phyloP scores from a whole-genome alignment of 2,797 vertebrate species.

The Poecilia gillii region DNA sequence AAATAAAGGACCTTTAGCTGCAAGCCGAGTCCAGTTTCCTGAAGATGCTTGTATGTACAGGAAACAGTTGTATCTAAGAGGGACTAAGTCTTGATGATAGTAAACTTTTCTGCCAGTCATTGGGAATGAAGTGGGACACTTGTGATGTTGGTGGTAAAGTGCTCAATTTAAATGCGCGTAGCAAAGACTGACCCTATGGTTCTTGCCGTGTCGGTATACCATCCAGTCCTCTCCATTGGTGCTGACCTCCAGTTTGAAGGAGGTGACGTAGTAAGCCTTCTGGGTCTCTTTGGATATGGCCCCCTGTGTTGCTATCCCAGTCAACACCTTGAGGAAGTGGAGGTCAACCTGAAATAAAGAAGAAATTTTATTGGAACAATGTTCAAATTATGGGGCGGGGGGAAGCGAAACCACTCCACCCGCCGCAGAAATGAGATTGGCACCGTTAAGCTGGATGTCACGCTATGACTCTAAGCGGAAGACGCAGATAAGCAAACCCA shows the following conservation, averaged over 20 bases:
- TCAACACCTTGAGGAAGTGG: slow-evolving; percentile 89
- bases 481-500: not conserved
- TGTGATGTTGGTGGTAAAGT: too few species aligned
- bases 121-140: too few species aligned
- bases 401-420: not conserved
- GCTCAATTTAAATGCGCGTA: not conserved
- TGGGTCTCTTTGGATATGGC: slow-evolving; percentile 94
- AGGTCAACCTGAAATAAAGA: slow-evolving; percentile 71
- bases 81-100: not conserved
- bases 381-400: not conserved
- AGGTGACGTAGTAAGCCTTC: slow-evolving; percentile 92
- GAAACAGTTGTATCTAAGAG: not conserved
- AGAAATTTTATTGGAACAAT: not conserved
- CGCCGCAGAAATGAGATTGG: not conserved
- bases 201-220: slow-evolving; percentile 96
- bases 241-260: slow-evolving; percentile 98
- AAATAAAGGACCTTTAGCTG: slow-evolving; percentile 5
- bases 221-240: slow-evolving; percentile 99
- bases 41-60: not conserved
- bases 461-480: not conserved
- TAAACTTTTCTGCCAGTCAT: not conserved
- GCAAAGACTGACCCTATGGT: slow-evolving; percentile 90
- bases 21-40: not conserved
- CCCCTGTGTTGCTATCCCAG: slow-evolving; percentile 94
- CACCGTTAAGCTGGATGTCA: not conserved